A percentile compares a stretch with the other conserved stretches of the same genome.
Evolutionary conservation across 1,140 invertebrate species (phyloP).

Genomic region (Agrilus planipennis): DNA sequence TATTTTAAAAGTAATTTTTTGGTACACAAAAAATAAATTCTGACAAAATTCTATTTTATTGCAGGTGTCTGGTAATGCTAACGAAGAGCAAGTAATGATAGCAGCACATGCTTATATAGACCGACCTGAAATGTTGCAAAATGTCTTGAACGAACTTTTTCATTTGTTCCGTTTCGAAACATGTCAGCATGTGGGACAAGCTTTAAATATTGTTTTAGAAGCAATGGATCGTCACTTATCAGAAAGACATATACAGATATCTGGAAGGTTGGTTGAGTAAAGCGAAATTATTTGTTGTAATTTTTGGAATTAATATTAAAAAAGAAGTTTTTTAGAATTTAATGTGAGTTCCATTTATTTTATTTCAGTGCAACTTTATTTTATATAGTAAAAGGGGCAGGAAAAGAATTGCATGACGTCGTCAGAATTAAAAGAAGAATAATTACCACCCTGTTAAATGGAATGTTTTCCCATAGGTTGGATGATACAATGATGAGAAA

Average conservation of each 20-base stretch:
- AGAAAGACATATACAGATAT: conserved; percentile 85
- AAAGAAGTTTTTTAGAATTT: no score
- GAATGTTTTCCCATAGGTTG: conserved; percentile 71
- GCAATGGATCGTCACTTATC: conserved; percentile 73
- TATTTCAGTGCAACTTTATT: conserved; percentile 77
- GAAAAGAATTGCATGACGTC: conserved; percentile 50
- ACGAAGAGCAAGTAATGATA: conserved; percentile 81
- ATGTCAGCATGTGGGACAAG: conserved; percentile 55
- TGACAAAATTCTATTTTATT: no score
- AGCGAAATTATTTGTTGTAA: background rate
- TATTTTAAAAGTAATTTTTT: no score
- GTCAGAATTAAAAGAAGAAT: conserved; percentile 64
- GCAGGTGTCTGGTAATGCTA: conserved; percentile 81
- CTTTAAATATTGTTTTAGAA: conserved; percentile 65
- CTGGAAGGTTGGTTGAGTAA: conserved; percentile 61
- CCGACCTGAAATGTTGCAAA: conserved; percentile 62
- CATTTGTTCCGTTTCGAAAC: conserved; percentile 77
- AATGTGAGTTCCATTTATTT: no score
- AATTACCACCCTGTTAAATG: conserved; percentile 68
- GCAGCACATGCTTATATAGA: conserved; percentile 69
- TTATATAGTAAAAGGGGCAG: conserved; percentile 82
- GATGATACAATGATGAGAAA: conserved; percentile 93
- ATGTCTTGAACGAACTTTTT: conserved; percentile 85
- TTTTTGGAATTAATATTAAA: background rate
- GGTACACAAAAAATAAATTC: no score